Evolutionary conservation across 2,113 vertebrate species (phyloP).

Genomic region (zebrafish (Danio rerio)): DNA sequence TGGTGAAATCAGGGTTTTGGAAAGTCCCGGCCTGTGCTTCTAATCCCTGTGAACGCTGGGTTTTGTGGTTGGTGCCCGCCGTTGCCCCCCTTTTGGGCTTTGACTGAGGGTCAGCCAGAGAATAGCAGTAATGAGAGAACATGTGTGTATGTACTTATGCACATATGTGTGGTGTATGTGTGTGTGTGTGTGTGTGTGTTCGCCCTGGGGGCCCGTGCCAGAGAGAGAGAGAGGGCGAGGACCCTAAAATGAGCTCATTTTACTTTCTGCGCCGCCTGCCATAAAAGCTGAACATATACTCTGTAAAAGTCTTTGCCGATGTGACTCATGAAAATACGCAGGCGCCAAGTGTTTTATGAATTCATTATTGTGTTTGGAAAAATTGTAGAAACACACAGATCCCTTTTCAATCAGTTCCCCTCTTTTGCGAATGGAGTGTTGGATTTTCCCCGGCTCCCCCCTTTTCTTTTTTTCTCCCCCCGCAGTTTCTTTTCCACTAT

Average conservation of each 20-base stretch:
- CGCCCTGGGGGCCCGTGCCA: conserved; percentile 48
- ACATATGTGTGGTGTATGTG: neutral
- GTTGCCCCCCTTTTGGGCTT: conserved; percentile 68
- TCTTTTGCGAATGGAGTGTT: conserved; percentile 55
- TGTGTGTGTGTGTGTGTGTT: conserved; percentile 8
- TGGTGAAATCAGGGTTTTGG: conserved; percentile 65
- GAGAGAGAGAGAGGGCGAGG: conserved; percentile 61
- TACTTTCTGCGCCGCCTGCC: conserved; percentile 51
- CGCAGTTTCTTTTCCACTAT: conserved; percentile 20
- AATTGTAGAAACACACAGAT: conserved; percentile 57
- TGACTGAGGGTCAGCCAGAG: conserved; percentile 52
- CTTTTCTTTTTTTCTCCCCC: conserved; percentile 32
- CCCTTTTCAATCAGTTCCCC: conserved; percentile 56
- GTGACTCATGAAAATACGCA: conserved; percentile 81
- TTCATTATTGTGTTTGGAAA: conserved; percentile 76
- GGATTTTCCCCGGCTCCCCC: conserved; percentile 19
- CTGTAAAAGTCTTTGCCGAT: conserved; percentile 75
- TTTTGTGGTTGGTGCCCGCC: conserved; percentile 66
- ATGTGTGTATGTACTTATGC: conserved; percentile 56
- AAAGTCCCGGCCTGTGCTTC: conserved; percentile 73
- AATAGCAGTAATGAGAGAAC: conserved; percentile 55
- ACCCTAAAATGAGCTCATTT: conserved; percentile 75
- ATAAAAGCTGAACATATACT: conserved; percentile 76
- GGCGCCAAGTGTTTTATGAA: conserved; percentile 80
- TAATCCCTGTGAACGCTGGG: conserved; percentile 69